Percentiles rank a stretch among this genome's conserved stretches.
Conservation (phyloP, 1,140 invertebrate species). For the Diprion similis region DNA sequence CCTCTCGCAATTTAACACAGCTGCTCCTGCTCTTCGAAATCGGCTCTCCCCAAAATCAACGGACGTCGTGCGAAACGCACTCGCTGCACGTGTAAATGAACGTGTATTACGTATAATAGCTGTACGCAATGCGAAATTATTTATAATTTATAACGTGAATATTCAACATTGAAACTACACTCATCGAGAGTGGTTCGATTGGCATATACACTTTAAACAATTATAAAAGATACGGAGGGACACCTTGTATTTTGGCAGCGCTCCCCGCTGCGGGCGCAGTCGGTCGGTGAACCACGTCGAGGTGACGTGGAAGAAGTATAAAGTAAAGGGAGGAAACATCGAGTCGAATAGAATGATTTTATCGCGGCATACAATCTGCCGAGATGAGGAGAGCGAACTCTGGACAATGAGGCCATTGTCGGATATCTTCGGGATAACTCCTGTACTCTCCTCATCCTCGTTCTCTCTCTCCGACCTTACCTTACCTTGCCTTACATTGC, state of each 20-base stretch:
- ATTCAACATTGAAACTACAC: background rate
- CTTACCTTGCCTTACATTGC: too few relatives aligned
- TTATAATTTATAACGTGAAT: background rate
- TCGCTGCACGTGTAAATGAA: too few relatives aligned
- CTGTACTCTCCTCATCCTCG: constrained; percentile 26
- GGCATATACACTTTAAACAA: too few relatives aligned
- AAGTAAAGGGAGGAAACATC: constrained; percentile 26
- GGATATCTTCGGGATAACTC: constrained; percentile 41
- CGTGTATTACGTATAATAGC: too few relatives aligned
- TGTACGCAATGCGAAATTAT: background rate
- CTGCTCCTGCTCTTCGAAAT: too few relatives aligned
- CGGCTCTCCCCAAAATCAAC: too few relatives aligned
- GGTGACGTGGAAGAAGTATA: constrained; percentile 22
- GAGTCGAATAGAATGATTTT: constrained; percentile 47
- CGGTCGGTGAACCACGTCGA: background rate
- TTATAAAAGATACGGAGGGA: too few relatives aligned
- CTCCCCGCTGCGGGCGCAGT: too few relatives aligned
- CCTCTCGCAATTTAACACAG: too few relatives aligned
- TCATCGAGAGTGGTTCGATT: background rate
- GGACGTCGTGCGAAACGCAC: too few relatives aligned
- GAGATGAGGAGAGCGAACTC: constrained; percentile 42
- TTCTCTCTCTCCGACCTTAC: constrained; percentile 45
- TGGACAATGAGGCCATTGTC: constrained; percentile 58
- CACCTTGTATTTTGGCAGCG: too few relatives aligned
- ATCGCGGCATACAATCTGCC: constrained; percentile 48